phyloP scores from a whole-genome alignment of 1,140 invertebrate genomes.

The Brachionus asplanchnoidis region DNA sequence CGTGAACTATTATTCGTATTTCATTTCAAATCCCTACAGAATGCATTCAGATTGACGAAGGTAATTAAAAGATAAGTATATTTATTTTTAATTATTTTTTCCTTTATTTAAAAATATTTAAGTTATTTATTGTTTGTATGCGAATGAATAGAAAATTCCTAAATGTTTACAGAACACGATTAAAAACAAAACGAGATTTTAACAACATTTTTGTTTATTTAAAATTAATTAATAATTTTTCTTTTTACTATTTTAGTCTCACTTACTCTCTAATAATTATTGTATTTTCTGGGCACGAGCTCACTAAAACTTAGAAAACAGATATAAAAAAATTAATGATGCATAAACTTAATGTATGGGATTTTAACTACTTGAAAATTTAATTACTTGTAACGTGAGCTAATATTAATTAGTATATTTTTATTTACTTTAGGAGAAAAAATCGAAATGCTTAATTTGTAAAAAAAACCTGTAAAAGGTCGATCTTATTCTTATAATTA shows the following conservation, averaged over 20 bases:
- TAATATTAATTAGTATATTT: background rate
- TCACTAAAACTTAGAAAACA: background rate
- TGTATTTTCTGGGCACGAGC: background rate
- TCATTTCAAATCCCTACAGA: background rate
- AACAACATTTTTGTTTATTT: background rate
- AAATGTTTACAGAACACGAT: background rate
- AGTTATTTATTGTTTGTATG: background rate
- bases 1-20: background rate
- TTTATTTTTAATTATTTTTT: constrained; percentile 34
- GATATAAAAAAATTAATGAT: background rate
- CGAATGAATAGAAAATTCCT: constrained; percentile 7
- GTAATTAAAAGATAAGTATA: constrained; percentile 19
- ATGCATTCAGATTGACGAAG: background rate
- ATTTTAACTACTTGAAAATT: background rate
- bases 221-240: background rate
- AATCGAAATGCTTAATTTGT: background rate
- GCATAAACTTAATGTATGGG: background rate
- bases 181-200: background rate
- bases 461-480: background rate
- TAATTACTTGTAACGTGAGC: constrained; percentile 17
- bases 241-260: background rate
- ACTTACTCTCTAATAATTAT: background rate
- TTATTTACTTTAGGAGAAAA: background rate
- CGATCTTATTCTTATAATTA: background rate
- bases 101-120: constrained; percentile 8